These are phyloP conservation scores for Microcebus ravelobensis DNA, from an alignment of 2,113 vertebrate species.

Conservation along the genomic window DNA sequence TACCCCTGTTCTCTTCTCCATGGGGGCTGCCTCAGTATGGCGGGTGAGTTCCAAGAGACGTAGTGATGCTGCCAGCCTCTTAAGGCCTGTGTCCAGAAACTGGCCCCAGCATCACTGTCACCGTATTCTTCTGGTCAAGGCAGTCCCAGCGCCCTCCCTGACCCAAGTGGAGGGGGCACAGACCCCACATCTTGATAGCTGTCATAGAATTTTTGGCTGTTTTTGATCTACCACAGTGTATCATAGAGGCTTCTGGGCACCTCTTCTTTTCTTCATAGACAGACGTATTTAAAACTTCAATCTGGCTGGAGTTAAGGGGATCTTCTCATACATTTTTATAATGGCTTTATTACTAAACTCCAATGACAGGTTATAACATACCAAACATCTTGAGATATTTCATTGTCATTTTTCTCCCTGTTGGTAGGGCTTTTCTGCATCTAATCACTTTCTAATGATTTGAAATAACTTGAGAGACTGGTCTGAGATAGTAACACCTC, in stretches of 20 bases:
- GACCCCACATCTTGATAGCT: background rate
- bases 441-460: background rate
- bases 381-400: background rate
- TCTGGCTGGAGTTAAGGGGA: background rate
- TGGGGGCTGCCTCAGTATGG: background rate
- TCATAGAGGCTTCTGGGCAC: background rate
- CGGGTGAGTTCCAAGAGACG: background rate
- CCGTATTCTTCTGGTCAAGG: background rate
- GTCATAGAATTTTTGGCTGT: background rate
- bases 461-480: background rate
- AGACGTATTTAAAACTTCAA: background rate
- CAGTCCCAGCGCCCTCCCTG: background rate
- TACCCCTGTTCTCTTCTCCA: background rate
- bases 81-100: background rate
- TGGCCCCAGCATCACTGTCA: background rate
- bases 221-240: background rate
- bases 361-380: background rate
- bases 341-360: slow-evolving; percentile 14
- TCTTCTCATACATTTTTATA: background rate
- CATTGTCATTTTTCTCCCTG: background rate
- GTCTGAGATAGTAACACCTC: background rate
- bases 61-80: background rate
- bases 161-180: background rate
- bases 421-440: background rate
- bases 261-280: background rate